These are phyloP conservation scores for Sebastes hubbsi DNA, from an alignment of 2,797 vertebrate species.

Conservation along the genomic window DNA sequence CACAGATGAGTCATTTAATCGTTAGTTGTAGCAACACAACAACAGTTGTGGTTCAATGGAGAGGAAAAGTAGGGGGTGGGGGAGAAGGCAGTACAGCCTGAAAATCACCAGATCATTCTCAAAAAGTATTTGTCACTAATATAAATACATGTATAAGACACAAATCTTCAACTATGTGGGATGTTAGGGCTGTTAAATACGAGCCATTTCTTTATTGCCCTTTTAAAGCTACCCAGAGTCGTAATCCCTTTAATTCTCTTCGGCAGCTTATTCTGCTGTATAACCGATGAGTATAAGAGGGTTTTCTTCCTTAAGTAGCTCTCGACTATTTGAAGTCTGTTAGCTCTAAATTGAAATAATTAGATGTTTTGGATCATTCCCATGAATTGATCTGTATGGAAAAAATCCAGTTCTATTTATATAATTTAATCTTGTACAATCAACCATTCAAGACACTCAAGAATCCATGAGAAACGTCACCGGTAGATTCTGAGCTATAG, in stretches of 20 bases:
- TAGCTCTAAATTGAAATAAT: conserved; percentile 1
- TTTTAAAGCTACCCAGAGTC: conserved; percentile 18
- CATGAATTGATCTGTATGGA: background rate
- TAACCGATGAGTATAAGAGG: conserved; percentile 28
- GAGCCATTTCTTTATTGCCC: conserved; percentile 5
- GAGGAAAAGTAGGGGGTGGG: no score
- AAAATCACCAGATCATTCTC: background rate
- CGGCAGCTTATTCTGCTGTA: conserved; percentile 18
- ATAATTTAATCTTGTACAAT: background rate
- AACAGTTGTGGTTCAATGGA: background rate
- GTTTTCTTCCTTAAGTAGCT: conserved; percentile 29
- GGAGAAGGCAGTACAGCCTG: background rate
- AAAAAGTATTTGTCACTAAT: background rate
- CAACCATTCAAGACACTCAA: background rate
- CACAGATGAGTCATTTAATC: background rate
- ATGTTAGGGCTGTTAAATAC: background rate
- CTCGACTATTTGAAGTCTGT: background rate
- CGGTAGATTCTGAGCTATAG: background rate
- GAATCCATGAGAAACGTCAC: background rate
- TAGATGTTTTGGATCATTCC: background rate
- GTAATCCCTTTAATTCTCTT: conserved; percentile 42
- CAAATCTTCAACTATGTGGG: background rate
- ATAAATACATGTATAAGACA: background rate
- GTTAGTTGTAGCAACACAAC: background rate
- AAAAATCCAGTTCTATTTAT: background rate